Base-by-base conservation (phyloP, 1,140 invertebrate genomes). In the Diabrotica undecimpunctata region DNA sequence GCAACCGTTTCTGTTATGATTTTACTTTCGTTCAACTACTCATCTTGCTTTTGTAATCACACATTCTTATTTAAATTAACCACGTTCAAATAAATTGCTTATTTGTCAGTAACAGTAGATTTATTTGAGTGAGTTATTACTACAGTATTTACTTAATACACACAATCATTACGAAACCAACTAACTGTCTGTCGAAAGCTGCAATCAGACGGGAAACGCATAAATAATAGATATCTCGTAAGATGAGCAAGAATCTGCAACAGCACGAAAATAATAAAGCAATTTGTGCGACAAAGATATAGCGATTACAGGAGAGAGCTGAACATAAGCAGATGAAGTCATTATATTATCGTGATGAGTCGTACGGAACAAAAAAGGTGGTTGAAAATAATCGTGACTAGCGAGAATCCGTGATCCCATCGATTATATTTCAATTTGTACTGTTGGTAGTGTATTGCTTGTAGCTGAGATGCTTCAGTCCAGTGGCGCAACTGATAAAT, bases 341-440 rank as follows among this genome's bases (percentile, higher is more conserved):
- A 46, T 46, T 46, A 46, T 46, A 46, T 25, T 25, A 46, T 46
- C 41, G 41, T 46, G 41, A 46, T 46, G 41, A 46, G 41, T 46
- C 41, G 41, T 46, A 10, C 41, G n/a, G n/a, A 46, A 46, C 41
- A 46, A 46, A 46, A 46, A 46, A 46, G 41, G 41, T 46, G 41
- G 41, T 46, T 46, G 41, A 46, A 46, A 46, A 46, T 46, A 46
- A 46, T 46, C 41, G 41, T 46, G 41, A 46, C 41, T 46, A 8
- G 41, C 41, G 8, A 10, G 41, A 46, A 46, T 46, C 8, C 41
- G n/a, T 46, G 41, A 46, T 46, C 41, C 41, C 41, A 46, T 46
- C 41, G 41, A 46, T 46, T 46, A 46, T 46, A 46, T 46, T 46
- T 46, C 41, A 46, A 46, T 46, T 46, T 46, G 41, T 46, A 46